Conservation (phyloP, 2,797 vertebrate genomes). For the Psittacula derbiana region DNA sequence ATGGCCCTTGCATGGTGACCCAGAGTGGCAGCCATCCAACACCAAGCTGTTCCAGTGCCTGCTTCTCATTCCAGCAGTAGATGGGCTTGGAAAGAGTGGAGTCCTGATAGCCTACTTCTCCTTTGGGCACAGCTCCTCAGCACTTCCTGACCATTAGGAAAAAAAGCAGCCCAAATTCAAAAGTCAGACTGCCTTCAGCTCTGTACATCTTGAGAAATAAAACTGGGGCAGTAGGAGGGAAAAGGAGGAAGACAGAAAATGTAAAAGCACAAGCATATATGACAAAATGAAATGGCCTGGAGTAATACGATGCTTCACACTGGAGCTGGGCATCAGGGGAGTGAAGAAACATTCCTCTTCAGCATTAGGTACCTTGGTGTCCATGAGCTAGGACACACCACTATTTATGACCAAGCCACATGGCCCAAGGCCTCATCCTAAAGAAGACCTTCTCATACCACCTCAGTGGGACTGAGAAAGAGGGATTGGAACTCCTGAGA, state of each 20-base stretch:
- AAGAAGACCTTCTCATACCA: neutral
- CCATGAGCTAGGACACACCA: neutral
- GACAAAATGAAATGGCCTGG: neutral
- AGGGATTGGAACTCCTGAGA: neutral
- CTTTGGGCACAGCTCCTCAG: neutral
- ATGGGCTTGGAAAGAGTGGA: neutral
- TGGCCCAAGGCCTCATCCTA: neutral
- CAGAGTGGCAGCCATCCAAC: neutral
- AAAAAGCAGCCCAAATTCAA: neutral
- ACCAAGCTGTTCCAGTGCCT: neutral
- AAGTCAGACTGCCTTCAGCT: neutral
- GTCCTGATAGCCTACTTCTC: neutral
- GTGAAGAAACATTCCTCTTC: neutral
- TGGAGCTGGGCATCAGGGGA: neutral
- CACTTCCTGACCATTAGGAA: neutral
- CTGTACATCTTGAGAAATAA: neutral
- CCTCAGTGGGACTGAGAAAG: neutral
- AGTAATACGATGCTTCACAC: neutral
- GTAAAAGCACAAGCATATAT: neutral
- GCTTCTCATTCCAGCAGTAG: neutral
- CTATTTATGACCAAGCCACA: accelerated
- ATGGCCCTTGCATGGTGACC: neutral
- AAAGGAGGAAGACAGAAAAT: neutral
- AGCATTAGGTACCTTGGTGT: neutral
- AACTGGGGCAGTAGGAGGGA: neutral